phyloP scores from a whole-genome alignment of 2,797 vertebrate genomes.

The Pipistrellus kuhlii region DNA sequence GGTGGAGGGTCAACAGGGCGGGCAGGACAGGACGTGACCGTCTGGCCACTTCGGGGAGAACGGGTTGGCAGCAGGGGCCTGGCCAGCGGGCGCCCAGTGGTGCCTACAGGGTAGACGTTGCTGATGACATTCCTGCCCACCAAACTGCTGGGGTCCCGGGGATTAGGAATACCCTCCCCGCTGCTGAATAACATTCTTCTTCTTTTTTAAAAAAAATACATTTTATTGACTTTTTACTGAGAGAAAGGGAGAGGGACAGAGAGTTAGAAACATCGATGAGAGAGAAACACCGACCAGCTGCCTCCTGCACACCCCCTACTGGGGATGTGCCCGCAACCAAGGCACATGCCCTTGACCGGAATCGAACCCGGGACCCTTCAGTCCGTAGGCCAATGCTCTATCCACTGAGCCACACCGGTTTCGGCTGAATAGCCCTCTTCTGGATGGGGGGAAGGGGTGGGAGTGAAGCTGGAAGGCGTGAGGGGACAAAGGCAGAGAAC shows the following conservation, averaged over 20 bases:
- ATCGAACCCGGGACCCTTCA: too few species aligned
- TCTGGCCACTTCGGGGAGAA: background rate
- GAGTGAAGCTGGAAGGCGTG: constrained; percentile 69
- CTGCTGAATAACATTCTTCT: constrained; percentile 76
- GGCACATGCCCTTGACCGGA: too few species aligned
- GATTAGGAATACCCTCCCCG: constrained; percentile 1
- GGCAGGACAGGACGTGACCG: background rate
- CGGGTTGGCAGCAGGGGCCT: background rate
- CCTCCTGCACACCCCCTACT: too few species aligned
- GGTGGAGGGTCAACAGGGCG: background rate
- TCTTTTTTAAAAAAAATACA: background rate
- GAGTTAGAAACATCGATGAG: too few species aligned
- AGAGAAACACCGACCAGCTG: too few species aligned
- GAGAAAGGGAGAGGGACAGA: too few species aligned
- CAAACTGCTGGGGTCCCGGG: constrained; percentile 35
- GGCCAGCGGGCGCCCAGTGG: rapidly evolving
- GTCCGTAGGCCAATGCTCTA: too few species aligned
- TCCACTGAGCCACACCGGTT: too few species aligned
- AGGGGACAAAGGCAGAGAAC: background rate
- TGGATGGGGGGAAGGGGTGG: constrained; percentile 71
- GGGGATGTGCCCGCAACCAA: too few species aligned
- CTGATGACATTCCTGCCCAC: background rate
- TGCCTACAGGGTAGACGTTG: rapidly evolving
- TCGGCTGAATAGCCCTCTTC: constrained; percentile 72
- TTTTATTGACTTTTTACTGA: too few species aligned